Base-by-base conservation (phyloP, 2,888 invertebrate species). In the Oligia strigilis region DNA sequence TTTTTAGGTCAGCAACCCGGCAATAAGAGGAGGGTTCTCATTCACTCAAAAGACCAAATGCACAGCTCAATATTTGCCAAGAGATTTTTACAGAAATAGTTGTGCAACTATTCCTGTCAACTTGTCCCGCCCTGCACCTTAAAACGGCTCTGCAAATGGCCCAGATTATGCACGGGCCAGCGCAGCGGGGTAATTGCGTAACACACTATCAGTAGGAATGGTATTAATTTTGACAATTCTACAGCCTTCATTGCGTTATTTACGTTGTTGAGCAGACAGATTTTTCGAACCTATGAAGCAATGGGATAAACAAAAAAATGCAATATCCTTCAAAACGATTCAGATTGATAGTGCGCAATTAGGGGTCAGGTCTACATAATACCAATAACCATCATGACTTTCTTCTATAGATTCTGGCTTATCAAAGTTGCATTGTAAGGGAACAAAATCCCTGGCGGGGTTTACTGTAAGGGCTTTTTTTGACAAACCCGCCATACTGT, bases 1-100 rank as follows among this genome's bases (percentile, higher is more conserved):
- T 17, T 74, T 80, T 62, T 72, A 17, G 77, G 58, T 77, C 64
- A 70, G 46, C 49, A 40, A 36, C 29, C 43, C 46, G 5, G 46
- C n/a, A 55, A 5, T 40, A n/a, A n/a, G 2, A 40, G 23, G 6
- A 17, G 1, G 19, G 1, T 72, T 40, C 3, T 8, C 60, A 11
- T 60, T 14, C n/a, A 43, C 40, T 40, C 17, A 40, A n/a, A 40
- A 40, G 11, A 62, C 6, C 6, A 0, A 72, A 40, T 60, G 40
- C 60, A n/a, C 58, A 60, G 5, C 13, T 72, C 17, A 72, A 71
- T 52, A 71, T 55, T 55, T 17, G 14, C 36, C 29, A 49, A 52
- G 8, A 2, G 19, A 23, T 52, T 70, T 52, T 36, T 36, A 55
- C 8, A 55, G 6, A 55, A 55, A 19, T 55, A 55, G 8, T 55